Evolutionary conservation across 2,888 invertebrate genomes (phyloP).

Genomic region (Acronicta aceris): DNA sequence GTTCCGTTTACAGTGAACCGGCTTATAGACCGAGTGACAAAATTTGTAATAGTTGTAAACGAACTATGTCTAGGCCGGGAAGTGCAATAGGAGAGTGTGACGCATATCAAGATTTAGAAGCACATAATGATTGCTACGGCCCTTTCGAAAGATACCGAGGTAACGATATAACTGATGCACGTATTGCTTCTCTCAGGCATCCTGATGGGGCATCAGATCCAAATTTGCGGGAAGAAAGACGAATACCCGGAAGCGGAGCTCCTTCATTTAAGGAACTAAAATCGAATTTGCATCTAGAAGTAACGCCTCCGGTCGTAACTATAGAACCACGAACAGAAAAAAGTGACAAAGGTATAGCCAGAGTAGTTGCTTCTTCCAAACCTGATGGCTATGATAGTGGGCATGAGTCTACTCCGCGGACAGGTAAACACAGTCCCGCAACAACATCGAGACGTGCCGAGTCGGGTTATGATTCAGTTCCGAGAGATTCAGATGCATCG

Average conservation of each 20-base stretch:
- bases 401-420: conserved; percentile 94
- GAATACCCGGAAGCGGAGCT: conserved; percentile 90
- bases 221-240: conserved; percentile 93
- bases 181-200: conserved; percentile 93
- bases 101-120: conserved; percentile 88
- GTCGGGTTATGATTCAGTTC: conserved; percentile 97
- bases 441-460: conserved; percentile 95
- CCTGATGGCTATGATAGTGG: conserved; percentile 95
- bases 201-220: conserved; percentile 98
- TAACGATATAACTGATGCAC: conserved; percentile 86
- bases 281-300: conserved; percentile 84
- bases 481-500: conserved; percentile 96
- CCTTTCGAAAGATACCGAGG: conserved; percentile 91
- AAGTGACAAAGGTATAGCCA: conserved; percentile 91
- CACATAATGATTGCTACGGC: conserved; percentile 86
- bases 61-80: conserved; percentile 91
- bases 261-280: conserved; percentile 90
- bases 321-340: conserved; percentile 90
- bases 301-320: conserved; percentile 88
- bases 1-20: conserved; percentile 96
- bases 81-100: conserved; percentile 91
- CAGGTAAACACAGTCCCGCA: conserved; percentile 94
- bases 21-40: conserved; percentile 93
- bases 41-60: conserved; percentile 93
- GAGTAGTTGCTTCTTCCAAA: conserved; percentile 91